Percentiles rank a stretch among this genome's conserved stretches.
phyloP scores from a whole-genome alignment of 2,113 vertebrate species.

The Ranitomeya imitator region DNA sequence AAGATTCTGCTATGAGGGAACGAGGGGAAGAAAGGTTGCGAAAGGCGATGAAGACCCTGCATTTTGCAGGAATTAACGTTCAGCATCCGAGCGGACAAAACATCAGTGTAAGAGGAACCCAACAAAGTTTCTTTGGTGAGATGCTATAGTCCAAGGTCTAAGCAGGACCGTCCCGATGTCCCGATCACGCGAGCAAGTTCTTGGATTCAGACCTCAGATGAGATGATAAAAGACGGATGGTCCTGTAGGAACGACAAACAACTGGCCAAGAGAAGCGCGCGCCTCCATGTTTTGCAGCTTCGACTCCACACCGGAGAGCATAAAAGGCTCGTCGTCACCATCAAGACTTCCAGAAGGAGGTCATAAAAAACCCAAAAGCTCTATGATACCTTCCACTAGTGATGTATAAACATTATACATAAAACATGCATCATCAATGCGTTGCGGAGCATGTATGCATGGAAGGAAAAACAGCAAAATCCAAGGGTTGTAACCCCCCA shows the following conservation, averaged over 20 bases:
- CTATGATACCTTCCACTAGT: constrained; percentile 46
- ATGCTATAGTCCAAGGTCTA: constrained; percentile 11
- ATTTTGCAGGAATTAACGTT: constrained; percentile 11
- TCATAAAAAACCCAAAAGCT: background rate
- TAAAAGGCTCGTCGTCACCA: background rate
- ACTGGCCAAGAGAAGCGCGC: too few relatives aligned
- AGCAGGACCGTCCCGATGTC: background rate
- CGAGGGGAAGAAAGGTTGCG: background rate
- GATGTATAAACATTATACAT: constrained; percentile 59
- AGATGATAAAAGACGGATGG: background rate
- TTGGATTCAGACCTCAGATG: background rate
- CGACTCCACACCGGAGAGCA: background rate
- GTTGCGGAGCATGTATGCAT: constrained; percentile 20
- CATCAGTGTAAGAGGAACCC: background rate
- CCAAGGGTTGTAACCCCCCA: background rate
- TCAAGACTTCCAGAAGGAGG: constrained; percentile 46
- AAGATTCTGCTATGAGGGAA: background rate
- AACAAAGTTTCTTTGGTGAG: constrained; percentile 45
- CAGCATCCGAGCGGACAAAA: constrained; percentile 15
- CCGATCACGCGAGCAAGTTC: background rate
- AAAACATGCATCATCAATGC: constrained; percentile 42
- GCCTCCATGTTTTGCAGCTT: background rate
- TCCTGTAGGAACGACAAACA: background rate
- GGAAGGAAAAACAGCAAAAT: background rate
- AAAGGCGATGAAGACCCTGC: constrained; percentile 16